Evolutionary conservation across 1,140 invertebrate genomes (phyloP).

Genomic region (Anadara kagoshimensis): DNA sequence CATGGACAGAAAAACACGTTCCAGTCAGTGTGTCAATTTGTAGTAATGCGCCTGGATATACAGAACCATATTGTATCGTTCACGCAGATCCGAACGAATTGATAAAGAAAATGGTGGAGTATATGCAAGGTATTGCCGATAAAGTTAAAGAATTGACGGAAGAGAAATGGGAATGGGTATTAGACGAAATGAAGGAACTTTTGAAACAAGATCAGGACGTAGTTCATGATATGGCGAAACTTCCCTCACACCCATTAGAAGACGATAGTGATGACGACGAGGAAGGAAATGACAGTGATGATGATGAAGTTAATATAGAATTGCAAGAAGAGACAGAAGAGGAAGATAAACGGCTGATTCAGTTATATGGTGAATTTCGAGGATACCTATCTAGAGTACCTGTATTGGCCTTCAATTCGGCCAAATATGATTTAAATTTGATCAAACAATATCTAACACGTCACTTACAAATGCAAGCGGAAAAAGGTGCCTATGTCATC

Average conservation of each 20-base stretch:
- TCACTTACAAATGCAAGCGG: constrained; percentile 22
- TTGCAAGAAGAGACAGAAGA: background rate
- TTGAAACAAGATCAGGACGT: too few relatives aligned
- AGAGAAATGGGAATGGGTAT: constrained; percentile 11
- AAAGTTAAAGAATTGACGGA: background rate
- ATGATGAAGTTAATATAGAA: background rate
- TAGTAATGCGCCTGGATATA: constrained; percentile 18
- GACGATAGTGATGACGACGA: background rate
- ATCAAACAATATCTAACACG: constrained; percentile 31
- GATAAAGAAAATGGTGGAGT: constrained; percentile 14
- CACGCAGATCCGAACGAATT: background rate
- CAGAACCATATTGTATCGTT: constrained; percentile 14
- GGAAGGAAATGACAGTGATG: background rate
- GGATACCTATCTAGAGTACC: constrained; percentile 12
- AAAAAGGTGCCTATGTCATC: constrained; percentile 20
- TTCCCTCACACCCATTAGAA: background rate
- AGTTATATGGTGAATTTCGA: constrained; percentile 11
- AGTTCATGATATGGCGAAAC: background rate
- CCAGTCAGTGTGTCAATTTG: constrained; percentile 15
- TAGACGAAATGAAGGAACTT: background rate
- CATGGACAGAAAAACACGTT: constrained; percentile 8
- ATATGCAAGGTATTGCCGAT: constrained; percentile 10
- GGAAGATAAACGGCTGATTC: background rate
- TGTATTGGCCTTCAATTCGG: constrained; percentile 40
- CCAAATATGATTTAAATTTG: constrained; percentile 43